Evolutionary conservation across 2,888 invertebrate genomes (phyloP).

Genomic region (Zeuzera pyrina): DNA sequence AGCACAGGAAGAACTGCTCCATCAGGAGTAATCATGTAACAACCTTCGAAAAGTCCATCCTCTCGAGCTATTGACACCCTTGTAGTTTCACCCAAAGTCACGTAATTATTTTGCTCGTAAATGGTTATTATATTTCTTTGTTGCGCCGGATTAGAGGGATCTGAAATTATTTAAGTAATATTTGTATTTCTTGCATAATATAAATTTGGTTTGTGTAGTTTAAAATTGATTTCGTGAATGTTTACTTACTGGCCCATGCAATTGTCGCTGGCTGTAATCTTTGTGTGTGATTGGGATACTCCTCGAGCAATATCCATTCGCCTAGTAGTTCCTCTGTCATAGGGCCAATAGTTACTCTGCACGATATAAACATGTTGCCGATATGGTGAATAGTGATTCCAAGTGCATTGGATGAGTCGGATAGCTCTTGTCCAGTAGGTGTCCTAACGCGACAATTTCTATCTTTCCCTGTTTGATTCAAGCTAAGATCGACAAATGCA

Average conservation of each 20-base stretch:
- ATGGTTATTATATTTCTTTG: background rate
- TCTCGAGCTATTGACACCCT: background rate
- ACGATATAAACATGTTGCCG: conserved; percentile 6
- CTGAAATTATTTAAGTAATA: background rate
- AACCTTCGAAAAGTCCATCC: conserved; percentile 6
- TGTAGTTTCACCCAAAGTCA: background rate
- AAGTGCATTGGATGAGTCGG: conserved; percentile 4
- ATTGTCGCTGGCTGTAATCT: conserved; percentile 6
- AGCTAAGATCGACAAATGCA: conserved; percentile 7
- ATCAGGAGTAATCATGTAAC: conserved; percentile 7
- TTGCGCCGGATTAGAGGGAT: background rate
- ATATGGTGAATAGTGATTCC: conserved; percentile 5
- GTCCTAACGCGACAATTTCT: conserved; percentile 5
- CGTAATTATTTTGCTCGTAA: background rate
- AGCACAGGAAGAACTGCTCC: conserved; percentile 6
- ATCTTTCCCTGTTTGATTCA: conserved; percentile 7
- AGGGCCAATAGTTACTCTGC: conserved; percentile 8
- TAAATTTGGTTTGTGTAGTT: background rate
- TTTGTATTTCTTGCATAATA: background rate
- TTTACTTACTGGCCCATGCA: conserved; percentile 11
- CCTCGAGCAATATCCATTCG: conserved; percentile 7
- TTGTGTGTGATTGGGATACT: conserved; percentile 4
- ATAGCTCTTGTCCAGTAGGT: conserved; percentile 4
- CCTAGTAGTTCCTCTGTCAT: conserved; percentile 7
- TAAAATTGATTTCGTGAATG: conserved; percentile 2